Conservation (phyloP, 2,113 vertebrate species). For the Zosterops lateralis region DNA sequence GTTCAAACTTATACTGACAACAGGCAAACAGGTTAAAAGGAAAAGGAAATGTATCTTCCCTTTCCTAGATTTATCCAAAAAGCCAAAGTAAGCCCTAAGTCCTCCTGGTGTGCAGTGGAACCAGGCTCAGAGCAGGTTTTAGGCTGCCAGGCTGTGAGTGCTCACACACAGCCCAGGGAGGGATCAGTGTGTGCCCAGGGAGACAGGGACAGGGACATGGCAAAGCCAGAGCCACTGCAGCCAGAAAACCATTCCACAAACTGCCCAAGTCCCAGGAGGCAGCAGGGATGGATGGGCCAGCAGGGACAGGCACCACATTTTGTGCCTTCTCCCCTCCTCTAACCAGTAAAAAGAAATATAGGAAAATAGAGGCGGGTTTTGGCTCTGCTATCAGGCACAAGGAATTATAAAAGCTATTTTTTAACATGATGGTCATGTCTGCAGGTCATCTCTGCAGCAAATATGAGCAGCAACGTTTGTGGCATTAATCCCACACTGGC, state of each 20-base stretch:
- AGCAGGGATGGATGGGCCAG: not conserved
- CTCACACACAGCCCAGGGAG: accelerated
- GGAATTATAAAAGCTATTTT: constrained; percentile 31
- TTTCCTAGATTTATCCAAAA: not conserved
- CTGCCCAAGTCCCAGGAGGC: not conserved
- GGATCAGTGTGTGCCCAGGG: accelerated
- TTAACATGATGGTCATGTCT: constrained; percentile 29
- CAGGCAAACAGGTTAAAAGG: not conserved
- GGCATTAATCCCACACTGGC: constrained; percentile 17
- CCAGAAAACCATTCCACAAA: accelerated
- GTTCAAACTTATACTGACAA: not conserved
- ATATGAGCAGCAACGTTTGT: constrained; percentile 26
- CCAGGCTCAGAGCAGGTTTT: not conserved
- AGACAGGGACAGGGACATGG: accelerated
- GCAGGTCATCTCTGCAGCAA: constrained; percentile 45
- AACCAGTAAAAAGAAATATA: not conserved
- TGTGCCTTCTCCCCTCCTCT: not conserved
- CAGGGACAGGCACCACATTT: accelerated
- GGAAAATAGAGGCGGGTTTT: not conserved
- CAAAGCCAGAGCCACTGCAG: not conserved
- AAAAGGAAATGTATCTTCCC: not conserved
- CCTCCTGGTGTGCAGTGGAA: not conserved
- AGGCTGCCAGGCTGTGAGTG: accelerated
- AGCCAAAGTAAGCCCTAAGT: not conserved
- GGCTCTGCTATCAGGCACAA: not conserved